Conservation (phyloP, 1,140 invertebrate species). For the Saxidomus purpurata region DNA sequence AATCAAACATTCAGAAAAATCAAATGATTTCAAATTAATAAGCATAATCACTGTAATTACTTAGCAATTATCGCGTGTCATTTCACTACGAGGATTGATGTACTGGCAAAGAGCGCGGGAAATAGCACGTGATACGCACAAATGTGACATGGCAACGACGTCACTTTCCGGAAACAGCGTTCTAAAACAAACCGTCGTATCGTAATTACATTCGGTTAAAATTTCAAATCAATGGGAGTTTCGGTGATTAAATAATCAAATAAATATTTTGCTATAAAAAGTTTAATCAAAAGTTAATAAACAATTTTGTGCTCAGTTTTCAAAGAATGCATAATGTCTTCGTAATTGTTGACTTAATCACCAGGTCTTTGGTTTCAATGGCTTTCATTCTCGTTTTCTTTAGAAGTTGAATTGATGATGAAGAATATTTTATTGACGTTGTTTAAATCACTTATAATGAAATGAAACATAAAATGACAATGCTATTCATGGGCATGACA, state of each 20-base stretch:
- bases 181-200: not conserved
- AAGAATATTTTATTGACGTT: constrained; percentile 1
- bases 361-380: not conserved
- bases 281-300: constrained; percentile 32
- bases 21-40: constrained; percentile 59
- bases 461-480: not conserved
- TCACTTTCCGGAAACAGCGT: constrained; percentile 28
- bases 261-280: constrained; percentile 2
- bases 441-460: constrained; percentile 26
- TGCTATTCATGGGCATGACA: not conserved
- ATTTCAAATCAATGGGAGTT: constrained; percentile 26
- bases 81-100: constrained; percentile 42
- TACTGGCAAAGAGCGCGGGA: constrained; percentile 33
- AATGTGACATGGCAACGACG: constrained; percentile 31
- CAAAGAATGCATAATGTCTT: not conserved
- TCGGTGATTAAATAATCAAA: constrained; percentile 50
- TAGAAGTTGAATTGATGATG: not conserved
- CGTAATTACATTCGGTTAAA: constrained; percentile 31
- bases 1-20: constrained; percentile 55
- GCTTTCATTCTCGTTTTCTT: not conserved
- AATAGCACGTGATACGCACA: constrained; percentile 40
- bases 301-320: constrained; percentile 47
- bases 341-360: constrained; percentile 20
- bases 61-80: constrained; percentile 49
- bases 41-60: constrained; percentile 55